These are phyloP conservation scores for Oligia strigilis DNA, from an alignment of 2,888 invertebrate species.

Conservation along the genomic window DNA sequence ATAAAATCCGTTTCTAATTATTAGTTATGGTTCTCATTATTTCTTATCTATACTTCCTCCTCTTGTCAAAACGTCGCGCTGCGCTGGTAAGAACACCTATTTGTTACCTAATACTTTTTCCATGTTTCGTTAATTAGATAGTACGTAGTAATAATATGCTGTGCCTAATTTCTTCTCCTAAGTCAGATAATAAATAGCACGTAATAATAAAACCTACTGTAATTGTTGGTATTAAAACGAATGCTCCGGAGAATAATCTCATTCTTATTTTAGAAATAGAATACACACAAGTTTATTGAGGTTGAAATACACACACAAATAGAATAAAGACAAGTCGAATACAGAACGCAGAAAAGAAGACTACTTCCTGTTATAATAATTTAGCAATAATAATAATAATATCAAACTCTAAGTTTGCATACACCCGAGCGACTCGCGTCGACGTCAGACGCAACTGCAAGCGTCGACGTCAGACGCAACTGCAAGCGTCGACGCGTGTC, in stretches of 20 bases:
- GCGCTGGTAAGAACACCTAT: no score
- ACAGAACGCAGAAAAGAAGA: background rate
- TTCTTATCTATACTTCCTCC: no score
- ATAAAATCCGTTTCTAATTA: no score
- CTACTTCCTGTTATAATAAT: background rate
- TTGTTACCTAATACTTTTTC: no score
- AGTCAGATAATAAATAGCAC: no score
- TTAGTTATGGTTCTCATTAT: no score
- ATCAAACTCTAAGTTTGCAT: no score
- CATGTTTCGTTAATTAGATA: no score
- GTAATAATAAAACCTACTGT: background rate
- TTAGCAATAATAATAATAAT: background rate
- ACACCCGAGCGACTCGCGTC: background rate
- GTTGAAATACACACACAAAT: background rate
- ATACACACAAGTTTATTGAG: background rate
- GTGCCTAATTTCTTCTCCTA: no score
- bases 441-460: background rate
- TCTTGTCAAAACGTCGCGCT: no score
- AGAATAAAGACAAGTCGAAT: background rate
- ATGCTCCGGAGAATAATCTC: slow-evolving; percentile 7
- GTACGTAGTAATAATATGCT: no score
- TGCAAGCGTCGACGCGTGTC: background rate
- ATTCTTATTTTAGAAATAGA: slow-evolving; percentile 7
- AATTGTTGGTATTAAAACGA: slow-evolving; percentile 25
- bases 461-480: background rate